A percentile compares a stretch with the other conserved stretches of the same genome.
Evolutionary conservation across 2,797 vertebrate species (phyloP).

Genomic region (Mormyrops boulengeri): DNA sequence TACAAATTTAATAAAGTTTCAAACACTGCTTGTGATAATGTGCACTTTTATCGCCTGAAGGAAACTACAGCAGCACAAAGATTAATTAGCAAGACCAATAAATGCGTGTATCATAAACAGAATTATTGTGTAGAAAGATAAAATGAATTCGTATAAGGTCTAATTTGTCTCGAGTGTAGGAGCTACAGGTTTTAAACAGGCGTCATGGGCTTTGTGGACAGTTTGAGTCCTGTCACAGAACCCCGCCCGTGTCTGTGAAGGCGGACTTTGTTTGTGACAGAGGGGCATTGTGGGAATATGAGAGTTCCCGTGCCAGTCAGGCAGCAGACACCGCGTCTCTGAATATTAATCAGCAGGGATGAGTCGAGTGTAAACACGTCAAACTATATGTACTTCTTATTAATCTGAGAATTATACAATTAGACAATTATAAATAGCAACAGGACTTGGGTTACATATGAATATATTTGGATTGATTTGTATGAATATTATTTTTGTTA

Average conservation of each 20-base stretch:
- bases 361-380: neutral
- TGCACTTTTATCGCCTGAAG: neutral
- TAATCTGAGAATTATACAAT: neutral
- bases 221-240: constrained; percentile 36
- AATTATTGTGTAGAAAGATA: neutral
- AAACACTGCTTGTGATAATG: neutral
- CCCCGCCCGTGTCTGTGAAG: constrained; percentile 41
- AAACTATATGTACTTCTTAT: neutral
- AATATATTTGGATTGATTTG: neutral
- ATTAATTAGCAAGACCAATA: neutral
- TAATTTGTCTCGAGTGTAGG: neutral
- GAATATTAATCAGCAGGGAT: constrained; percentile 16
- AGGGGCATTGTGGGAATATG: constrained; percentile 48
- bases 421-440: neutral
- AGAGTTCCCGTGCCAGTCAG: constrained; percentile 56
- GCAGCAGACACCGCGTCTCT: constrained; percentile 42
- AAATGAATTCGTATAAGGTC: neutral
- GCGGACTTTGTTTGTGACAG: constrained; percentile 55
- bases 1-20: neutral
- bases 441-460: neutral
- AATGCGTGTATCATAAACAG: neutral
- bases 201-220: neutral
- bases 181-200: neutral
- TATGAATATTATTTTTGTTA: neutral
- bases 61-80: neutral